phyloP scores from a whole-genome alignment of 2,797 vertebrate species.

The Leptoclinus maculatus region DNA sequence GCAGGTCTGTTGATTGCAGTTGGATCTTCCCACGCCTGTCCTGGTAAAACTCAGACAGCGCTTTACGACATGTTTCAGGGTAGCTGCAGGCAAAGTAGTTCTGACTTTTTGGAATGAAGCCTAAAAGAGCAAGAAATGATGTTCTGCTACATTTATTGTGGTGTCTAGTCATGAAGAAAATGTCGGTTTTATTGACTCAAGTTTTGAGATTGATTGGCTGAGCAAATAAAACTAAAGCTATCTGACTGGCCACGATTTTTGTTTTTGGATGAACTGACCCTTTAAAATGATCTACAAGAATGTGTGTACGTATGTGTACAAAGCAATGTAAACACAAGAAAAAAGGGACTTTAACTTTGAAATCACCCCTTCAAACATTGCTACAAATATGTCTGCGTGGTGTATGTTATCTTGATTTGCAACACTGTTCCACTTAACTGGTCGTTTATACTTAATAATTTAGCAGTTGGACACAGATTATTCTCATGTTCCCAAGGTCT shows the following conservation, averaged over 20 bases:
- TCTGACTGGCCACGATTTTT: background rate
- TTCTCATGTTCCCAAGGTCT: background rate
- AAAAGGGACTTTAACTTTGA: background rate
- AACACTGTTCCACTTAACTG: slow-evolving; percentile 1
- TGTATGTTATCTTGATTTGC: slow-evolving; percentile 8
- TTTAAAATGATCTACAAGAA: background rate
- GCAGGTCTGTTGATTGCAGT: slow-evolving; percentile 22
- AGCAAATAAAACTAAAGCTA: background rate
- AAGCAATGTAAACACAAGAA: background rate
- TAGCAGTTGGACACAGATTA: slow-evolving; percentile 12
- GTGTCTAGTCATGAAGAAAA: background rate
- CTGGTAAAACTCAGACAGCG: slow-evolving; percentile 69
- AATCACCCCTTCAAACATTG: background rate
- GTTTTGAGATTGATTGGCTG: background rate
- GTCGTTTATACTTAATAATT: slow-evolving; percentile 37
- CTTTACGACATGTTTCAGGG: slow-evolving; percentile 75
- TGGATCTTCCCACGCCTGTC: slow-evolving; percentile 27
- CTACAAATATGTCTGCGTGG: background rate
- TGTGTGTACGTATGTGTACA: background rate
- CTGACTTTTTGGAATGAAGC: slow-evolving; percentile 81
- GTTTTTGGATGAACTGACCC: background rate
- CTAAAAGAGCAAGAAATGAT: slow-evolving; percentile 59
- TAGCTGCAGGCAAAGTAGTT: slow-evolving; percentile 85
- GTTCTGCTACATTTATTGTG: background rate
- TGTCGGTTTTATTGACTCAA: background rate